phyloP scores from a whole-genome alignment of 1,140 invertebrate genomes.

The Callitettix versicolor region DNA sequence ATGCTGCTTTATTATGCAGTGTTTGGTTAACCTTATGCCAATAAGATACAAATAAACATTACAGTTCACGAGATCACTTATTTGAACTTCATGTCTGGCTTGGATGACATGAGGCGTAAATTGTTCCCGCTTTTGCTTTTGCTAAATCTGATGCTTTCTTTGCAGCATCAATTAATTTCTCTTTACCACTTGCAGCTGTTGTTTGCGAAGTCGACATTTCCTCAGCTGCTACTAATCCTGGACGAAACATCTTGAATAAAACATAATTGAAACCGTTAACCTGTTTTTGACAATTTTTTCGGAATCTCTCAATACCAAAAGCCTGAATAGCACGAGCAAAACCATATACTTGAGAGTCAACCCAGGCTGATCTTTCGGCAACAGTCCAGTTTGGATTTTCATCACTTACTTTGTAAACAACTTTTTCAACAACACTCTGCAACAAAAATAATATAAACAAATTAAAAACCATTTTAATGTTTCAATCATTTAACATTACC shows the following conservation, averaged over 20 bases:
- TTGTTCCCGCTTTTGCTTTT: slow-evolving; percentile 46
- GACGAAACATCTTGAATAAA: slow-evolving; percentile 57
- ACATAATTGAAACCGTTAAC: slow-evolving; percentile 74
- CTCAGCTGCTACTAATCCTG: slow-evolving; percentile 30
- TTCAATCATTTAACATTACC: slow-evolving; percentile 2
- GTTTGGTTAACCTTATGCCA: too few species aligned
- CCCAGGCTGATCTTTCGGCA: slow-evolving; percentile 68
- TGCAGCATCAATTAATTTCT: slow-evolving; percentile 59
- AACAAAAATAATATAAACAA: slow-evolving; percentile 28
- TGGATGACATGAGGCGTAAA: slow-evolving; percentile 14
- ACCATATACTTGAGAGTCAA: slow-evolving; percentile 77
- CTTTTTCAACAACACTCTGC: slow-evolving; percentile 79
- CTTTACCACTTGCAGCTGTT: slow-evolving; percentile 37
- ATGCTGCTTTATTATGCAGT: too few species aligned
- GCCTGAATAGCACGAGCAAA: slow-evolving; percentile 77
- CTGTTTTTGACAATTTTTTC: slow-evolving; percentile 72
- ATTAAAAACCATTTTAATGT: slow-evolving; percentile 1
- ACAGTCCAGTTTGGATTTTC: slow-evolving; percentile 63
- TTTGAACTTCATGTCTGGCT: slow-evolving; percentile 3
- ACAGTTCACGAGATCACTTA: too few species aligned
- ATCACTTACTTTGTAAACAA: slow-evolving; percentile 60
- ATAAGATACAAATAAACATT: too few species aligned
- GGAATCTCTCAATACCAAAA: slow-evolving; percentile 79
- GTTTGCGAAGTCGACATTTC: slow-evolving; percentile 32
- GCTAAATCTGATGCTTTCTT: slow-evolving; percentile 66